Evolutionary conservation across 2,113 vertebrate species (phyloP).

Genomic region (Syngnathus floridae): DNA sequence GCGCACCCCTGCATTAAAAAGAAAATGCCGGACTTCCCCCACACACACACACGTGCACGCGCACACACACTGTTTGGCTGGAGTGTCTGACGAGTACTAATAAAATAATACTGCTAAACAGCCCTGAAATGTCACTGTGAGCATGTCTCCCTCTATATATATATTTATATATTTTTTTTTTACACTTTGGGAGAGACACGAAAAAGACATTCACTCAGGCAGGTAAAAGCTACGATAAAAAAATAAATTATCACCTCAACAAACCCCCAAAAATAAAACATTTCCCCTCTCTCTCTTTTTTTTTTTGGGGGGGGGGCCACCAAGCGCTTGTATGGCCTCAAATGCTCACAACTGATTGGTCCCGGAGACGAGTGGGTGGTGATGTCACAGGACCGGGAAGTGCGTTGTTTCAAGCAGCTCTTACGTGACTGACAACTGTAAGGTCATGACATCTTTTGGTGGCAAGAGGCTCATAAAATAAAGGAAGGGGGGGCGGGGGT

Average conservation of each 20-base stretch:
- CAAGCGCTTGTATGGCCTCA: conserved; percentile 1
- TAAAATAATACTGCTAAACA: conserved; percentile 37
- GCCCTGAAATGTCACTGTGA: conserved; percentile 14
- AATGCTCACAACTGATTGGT: conserved; percentile 32
- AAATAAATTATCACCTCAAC: conserved; percentile 63
- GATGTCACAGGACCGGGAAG: not conserved
- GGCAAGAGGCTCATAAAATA: not conserved
- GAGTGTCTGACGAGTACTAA: conserved; percentile 21
- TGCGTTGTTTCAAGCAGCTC: not conserved
- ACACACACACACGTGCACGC: not conserved
- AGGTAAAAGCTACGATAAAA: conserved; percentile 49
- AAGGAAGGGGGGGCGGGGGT: not conserved
- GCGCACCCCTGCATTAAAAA: not conserved
- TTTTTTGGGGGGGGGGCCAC: conserved; percentile 20
- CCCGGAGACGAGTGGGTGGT: conserved; percentile 1
- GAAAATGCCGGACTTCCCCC: conserved; percentile 5
- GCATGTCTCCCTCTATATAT: not conserved
- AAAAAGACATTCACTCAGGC: conserved; percentile 36
- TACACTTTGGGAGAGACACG: conserved; percentile 26
- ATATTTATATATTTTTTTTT: not conserved
- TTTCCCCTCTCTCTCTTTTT: conserved; percentile 3
- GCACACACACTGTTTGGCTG: not conserved
- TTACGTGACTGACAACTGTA: not conserved
- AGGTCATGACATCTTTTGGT: not conserved
- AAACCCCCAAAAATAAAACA: conserved; percentile 57